Evolutionary conservation across 2,888 invertebrate species (phyloP), one percentile per base, ranked within the genome.

Genomic region (Chalcosyrphus nemorum): DNA sequence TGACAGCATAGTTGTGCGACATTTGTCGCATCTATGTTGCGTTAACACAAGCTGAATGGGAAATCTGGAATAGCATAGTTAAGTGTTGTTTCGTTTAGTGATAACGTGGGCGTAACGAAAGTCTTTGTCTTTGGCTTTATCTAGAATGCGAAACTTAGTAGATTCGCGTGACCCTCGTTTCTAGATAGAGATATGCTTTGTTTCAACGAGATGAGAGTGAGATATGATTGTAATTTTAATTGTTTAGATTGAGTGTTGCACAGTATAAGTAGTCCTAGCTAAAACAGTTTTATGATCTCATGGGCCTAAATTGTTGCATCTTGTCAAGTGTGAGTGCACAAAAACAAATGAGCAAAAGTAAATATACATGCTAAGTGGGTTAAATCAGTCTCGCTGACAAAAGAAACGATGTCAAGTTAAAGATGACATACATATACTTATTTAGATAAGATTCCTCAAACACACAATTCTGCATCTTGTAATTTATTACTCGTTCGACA

Each of bases 201-300:
- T 24, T 21, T 21, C 47, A 47, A n/a, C 45, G 29, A 71, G 71
- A 56, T 32, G 38, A 38, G 24, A 54, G 27, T 19, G 35, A 59
- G n/a, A 59, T 32, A 17, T 54, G 32, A 6, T 45, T 52, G 72
- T 65, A 57, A 72, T 75, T 81, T 75, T 56, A 81, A 81, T 75
- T 81, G 75, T 50, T 68, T 56, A 45, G 59, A 81, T 81, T 75
- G 75, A 75, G 41, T 56, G 13, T 19, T 54, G 29, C 38, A n/a
- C 11, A 2, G 11, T 32, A 7, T 29, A n/a, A 32, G 35, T 17
- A 24, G 24, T 52, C 11, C 21, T 13, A 35, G 35, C 68, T 74
- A 61, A 72, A 68, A 68, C 45, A 27, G 52, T 35, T 63, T 24
- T 56, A 71, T 81, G 81, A 81, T 81, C 76, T 81, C 81, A 81